Conservation (phyloP, 2,797 vertebrate species). For the Eulemur albifrons region DNA sequence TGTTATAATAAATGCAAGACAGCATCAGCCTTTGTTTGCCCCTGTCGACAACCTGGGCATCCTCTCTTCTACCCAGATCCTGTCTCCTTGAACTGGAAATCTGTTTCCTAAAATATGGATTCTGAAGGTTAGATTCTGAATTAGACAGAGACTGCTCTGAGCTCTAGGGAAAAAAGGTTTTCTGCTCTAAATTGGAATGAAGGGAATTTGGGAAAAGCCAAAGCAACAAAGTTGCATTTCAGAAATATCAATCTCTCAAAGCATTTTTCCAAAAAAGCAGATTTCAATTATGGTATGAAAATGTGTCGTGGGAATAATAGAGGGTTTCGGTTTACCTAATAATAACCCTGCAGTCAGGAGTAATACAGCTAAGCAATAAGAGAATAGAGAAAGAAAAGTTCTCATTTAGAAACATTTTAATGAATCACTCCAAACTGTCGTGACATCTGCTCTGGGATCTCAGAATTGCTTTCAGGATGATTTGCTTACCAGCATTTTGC, state of each 20-base stretch:
- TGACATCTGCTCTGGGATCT: not conserved
- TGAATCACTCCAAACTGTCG: not conserved
- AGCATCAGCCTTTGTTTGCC: not conserved
- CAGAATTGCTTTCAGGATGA: not conserved
- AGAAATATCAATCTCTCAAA: constrained; percentile 11
- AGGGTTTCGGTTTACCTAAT: not conserved
- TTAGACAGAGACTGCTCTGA: not conserved
- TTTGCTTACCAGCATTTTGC: not conserved
- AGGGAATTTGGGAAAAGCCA: not conserved
- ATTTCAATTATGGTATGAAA: not conserved
- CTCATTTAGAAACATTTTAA: not conserved
- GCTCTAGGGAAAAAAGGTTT: not conserved
- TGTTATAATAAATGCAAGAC: not conserved
- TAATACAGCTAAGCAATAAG: not conserved
- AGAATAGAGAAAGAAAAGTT: constrained; percentile 21
- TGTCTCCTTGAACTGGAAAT: not conserved
- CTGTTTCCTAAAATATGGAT: not conserved
- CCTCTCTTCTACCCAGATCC: not conserved
- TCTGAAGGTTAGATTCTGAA: not conserved
- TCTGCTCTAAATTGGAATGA: constrained; percentile 6
- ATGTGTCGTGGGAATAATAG: not conserved
- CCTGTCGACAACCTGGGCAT: not conserved
- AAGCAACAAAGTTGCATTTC: not conserved
- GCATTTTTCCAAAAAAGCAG: not conserved
- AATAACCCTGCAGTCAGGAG: not conserved